Conservation (phyloP, 2,113 vertebrate species). For the Galbula dea region DNA sequence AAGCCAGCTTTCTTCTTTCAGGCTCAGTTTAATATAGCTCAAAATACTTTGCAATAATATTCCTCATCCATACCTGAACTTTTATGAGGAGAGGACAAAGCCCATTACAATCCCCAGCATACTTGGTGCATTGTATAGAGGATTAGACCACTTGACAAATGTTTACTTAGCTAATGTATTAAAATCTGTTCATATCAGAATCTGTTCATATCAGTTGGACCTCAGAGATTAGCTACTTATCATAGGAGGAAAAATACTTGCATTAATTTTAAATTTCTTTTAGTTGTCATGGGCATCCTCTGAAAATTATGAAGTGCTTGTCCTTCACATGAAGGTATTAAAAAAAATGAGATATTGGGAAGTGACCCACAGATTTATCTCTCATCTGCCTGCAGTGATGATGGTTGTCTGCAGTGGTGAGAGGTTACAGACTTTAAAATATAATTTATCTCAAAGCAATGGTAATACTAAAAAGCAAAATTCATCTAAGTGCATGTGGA, state of each 20-base stretch:
- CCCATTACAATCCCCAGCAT: background rate
- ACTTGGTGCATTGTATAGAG: background rate
- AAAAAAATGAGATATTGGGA: background rate
- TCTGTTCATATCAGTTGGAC: background rate
- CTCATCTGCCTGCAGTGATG: background rate
- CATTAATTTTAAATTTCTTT: background rate
- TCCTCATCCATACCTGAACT: background rate
- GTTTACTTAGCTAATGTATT: background rate
- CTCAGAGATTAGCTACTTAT: background rate
- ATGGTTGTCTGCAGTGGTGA: background rate
- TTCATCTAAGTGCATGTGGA: background rate
- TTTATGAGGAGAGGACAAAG: background rate
- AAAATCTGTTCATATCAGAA: background rate
- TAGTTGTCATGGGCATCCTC: background rate
- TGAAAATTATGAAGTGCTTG: background rate
- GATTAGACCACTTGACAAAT: background rate
- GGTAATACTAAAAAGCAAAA: background rate
- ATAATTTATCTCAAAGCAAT: background rate
- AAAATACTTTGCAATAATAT: background rate
- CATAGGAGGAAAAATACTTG: background rate
- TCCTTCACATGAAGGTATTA: background rate
- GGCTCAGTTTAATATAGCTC: background rate
- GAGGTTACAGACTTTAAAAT: background rate
- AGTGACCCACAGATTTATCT: background rate
- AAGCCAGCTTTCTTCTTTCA: background rate